Conservation (phyloP, 2,113 vertebrate species). For the Anoura caudifer region DNA sequence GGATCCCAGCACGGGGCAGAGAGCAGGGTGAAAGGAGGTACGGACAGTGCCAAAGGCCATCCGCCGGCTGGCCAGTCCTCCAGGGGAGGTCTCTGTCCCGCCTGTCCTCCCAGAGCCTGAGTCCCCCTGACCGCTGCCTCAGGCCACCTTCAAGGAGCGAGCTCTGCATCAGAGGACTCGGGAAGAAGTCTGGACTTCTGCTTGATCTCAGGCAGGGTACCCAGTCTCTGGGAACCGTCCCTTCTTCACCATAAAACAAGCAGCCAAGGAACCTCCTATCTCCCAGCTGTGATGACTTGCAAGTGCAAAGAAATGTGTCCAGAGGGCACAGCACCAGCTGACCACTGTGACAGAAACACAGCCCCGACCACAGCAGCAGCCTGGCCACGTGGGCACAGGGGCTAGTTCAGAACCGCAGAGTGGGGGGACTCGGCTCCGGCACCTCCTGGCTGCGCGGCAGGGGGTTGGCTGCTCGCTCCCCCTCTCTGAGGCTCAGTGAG, state of each 20-base stretch:
- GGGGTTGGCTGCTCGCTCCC: not conserved
- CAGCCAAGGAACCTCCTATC: not conserved
- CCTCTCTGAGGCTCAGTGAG: not conserved
- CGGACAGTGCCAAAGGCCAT: accelerated
- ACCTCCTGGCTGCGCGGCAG: not conserved
- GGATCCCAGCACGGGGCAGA: not conserved
- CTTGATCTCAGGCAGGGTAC: not conserved
- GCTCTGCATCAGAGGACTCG: not conserved
- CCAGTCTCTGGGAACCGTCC: not conserved
- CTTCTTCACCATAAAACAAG: not conserved
- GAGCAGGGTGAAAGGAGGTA: not conserved
- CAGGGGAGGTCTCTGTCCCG: not conserved
- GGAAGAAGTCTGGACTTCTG: not conserved
- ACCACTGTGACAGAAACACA: not conserved
- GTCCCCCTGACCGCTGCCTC: not conserved
- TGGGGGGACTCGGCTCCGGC: not conserved
- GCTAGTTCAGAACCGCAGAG: not conserved
- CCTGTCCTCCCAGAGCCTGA: not conserved
- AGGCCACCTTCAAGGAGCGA: not conserved
- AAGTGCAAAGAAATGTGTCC: not conserved
- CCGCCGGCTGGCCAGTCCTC: accelerated
- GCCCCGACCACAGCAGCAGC: not conserved
- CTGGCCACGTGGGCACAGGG: not conserved
- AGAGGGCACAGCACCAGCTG: not conserved
- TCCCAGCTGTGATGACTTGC: not conserved